phyloP scores from a whole-genome alignment of 1,140 invertebrate genomes.

The Pentalonia nigronervosa region DNA sequence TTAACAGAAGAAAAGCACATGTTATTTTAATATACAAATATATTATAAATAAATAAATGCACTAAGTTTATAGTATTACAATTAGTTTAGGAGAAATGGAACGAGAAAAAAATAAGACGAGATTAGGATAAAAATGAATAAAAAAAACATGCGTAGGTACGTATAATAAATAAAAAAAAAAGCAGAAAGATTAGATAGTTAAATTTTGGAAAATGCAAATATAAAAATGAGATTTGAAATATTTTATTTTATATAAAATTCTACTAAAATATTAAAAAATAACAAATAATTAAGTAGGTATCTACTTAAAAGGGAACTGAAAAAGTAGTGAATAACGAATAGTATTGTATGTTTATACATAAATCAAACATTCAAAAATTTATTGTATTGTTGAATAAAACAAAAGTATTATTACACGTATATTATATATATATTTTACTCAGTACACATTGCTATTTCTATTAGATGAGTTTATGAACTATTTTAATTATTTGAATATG shows the following conservation, averaged over 20 bases:
- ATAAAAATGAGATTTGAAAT: neutral
- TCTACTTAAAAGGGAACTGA: neutral
- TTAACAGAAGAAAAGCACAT: neutral
- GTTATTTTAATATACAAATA: neutral
- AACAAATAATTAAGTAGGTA: neutral
- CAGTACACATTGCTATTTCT: neutral
- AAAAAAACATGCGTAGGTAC: neutral
- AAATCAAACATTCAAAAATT: no score
- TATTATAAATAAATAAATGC: conserved; percentile 15
- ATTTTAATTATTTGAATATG: neutral
- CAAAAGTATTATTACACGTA: neutral
- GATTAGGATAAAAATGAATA: neutral
- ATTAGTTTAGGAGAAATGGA: no score
- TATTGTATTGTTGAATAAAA: neutral
- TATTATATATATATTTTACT: neutral
- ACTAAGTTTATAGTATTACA: neutral
- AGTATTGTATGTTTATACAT: no score
- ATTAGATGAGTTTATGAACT: neutral
- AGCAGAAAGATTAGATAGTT: neutral
- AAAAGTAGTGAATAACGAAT: neutral
- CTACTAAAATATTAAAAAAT: neutral
- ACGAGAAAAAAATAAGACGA: neutral
- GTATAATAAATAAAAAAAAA: neutral
- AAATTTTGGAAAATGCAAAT: neutral
- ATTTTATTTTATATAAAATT: neutral